Evolutionary conservation across 2,797 vertebrate genomes (phyloP).

Genomic region (Capromys pilorides): DNA sequence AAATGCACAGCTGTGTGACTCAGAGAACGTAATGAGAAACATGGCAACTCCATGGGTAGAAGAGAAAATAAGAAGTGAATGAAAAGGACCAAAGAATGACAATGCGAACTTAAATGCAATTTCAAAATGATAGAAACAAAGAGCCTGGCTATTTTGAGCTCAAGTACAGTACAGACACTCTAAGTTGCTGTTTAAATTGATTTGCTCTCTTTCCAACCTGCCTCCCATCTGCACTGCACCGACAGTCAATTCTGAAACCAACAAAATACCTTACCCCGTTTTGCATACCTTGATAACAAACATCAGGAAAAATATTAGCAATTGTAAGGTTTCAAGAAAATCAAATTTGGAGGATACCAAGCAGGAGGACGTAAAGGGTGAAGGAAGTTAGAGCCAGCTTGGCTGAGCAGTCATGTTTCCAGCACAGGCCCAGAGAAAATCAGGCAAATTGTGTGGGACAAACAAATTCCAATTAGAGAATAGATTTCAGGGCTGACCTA

Average conservation of each 20-base stretch:
- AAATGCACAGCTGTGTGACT: not conserved
- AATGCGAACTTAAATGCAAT: not conserved
- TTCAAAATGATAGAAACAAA: constrained; percentile 30
- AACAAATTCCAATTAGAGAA: constrained; percentile 70
- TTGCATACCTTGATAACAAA: constrained; percentile 18
- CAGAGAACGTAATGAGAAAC: constrained; percentile 33
- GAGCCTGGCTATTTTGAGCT: not conserved
- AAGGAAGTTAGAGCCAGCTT: constrained; percentile 58
- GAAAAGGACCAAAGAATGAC: not conserved
- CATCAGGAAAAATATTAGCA: constrained; percentile 53
- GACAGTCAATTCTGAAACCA: constrained; percentile 19
- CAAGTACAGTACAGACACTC: not conserved
- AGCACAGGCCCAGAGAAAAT: constrained; percentile 67
- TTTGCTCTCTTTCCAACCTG: not conserved
- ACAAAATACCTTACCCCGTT: constrained; percentile 25
- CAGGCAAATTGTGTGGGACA: constrained; percentile 63
- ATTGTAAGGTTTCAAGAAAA: constrained; percentile 45
- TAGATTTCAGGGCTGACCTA: constrained; percentile 67
- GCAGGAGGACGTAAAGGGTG: constrained; percentile 5
- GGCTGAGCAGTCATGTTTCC: constrained; percentile 37
- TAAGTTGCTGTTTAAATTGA: not conserved
- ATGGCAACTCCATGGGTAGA: not conserved
- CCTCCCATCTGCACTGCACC: not conserved
- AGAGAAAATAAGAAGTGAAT: constrained; percentile 46
- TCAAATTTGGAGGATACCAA: constrained; percentile 48